phyloP scores from a whole-genome alignment of 2,797 vertebrate species.

The Hafferia zeledoni region DNA sequence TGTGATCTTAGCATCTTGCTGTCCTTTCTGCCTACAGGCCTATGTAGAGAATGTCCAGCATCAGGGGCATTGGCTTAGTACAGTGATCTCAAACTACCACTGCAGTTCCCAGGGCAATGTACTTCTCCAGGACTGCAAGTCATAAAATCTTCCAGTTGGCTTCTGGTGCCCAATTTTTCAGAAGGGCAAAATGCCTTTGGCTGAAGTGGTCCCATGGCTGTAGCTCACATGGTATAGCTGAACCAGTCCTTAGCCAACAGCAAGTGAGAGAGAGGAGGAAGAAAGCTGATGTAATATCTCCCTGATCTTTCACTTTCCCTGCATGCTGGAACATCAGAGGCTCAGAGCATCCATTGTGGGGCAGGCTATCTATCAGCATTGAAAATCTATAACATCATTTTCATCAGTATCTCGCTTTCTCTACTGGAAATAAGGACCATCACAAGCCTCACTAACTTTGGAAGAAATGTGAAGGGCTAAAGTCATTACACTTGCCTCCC shows the following conservation, averaged over 20 bases:
- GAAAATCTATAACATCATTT: background rate
- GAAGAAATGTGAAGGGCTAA: background rate
- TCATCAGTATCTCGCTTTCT: background rate
- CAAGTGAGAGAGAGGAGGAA: background rate
- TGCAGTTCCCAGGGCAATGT: background rate
- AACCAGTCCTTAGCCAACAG: background rate
- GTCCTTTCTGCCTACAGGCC: background rate
- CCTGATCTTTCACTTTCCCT: background rate
- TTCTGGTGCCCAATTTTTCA: background rate
- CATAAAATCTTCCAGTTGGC: background rate
- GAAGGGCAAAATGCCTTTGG: background rate
- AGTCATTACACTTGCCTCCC: background rate
- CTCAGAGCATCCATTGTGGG: background rate
- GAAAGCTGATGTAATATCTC: background rate
- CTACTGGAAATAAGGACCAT: background rate
- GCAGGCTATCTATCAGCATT: rapidly evolving
- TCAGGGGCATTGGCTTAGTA: background rate
- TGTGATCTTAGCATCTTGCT: background rate
- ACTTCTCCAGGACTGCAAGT: background rate
- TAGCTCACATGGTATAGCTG: background rate
- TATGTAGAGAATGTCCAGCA: rapidly evolving
- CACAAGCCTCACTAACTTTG: background rate
- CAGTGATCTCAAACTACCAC: rapidly evolving
- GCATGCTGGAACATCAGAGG: rapidly evolving
- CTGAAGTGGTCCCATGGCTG: background rate